Percentiles rank a stretch among this genome's conserved stretches.
These are phyloP conservation scores for Lates japonicus DNA, from an alignment of 2,797 vertebrate species.

Conservation along the genomic window DNA sequence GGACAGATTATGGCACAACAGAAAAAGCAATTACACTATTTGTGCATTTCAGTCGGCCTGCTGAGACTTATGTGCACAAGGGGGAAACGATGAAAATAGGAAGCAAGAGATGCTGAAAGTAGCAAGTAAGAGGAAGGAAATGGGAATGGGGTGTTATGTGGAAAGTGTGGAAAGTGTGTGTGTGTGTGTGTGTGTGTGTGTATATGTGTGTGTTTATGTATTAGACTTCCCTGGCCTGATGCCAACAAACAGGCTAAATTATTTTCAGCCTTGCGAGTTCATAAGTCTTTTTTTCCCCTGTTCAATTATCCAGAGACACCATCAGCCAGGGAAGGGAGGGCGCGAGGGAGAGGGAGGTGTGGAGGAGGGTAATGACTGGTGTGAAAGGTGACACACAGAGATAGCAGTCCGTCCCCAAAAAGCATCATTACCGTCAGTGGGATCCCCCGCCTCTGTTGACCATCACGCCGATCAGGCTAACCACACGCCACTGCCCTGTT, in stretches of 20 bases:
- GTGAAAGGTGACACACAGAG: conserved; percentile 66
- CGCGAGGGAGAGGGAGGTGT: conserved; percentile 53
- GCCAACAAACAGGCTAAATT: conserved; percentile 57
- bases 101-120: conserved; percentile 56
- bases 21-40: conserved; percentile 84
- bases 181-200: conserved; percentile 3
- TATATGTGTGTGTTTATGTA: conserved; percentile 1
- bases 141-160: conserved; percentile 32
- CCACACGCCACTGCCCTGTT: conserved; percentile 13
- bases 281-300: conserved; percentile 54
- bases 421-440: conserved; percentile 54
- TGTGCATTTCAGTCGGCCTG: conserved; percentile 75
- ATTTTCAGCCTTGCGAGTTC: conserved; percentile 64
- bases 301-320: conserved; percentile 68
- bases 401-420: conserved; percentile 58
- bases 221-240: conserved; percentile 39
- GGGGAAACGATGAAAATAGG: conserved; percentile 59
- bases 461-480: conserved; percentile 26
- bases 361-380: conserved; percentile 65
- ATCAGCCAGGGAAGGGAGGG: conserved; percentile 49
- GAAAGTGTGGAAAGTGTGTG: conserved; percentile 14
- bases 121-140: conserved; percentile 48
- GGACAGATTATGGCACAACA: conserved; percentile 80
- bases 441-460: conserved; percentile 40
- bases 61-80: conserved; percentile 57